Percentiles rank a stretch among this genome's conserved stretches.
Evolutionary conservation across 92 coral and sea anemone species (phyloP).

Genomic region (Porites divaricata): DNA sequence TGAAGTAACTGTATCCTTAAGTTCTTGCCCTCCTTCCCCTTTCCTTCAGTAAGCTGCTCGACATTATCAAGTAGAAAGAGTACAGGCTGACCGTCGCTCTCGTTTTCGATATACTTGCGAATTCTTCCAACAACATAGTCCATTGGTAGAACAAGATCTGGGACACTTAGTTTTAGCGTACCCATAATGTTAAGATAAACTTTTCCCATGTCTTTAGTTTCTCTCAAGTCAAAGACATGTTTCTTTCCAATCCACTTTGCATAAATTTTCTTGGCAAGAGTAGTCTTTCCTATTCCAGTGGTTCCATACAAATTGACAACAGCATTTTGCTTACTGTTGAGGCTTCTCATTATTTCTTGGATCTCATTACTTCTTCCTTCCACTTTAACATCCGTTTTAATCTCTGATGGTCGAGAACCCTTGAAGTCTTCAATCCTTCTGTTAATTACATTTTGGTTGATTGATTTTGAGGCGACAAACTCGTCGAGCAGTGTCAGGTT

Average conservation of each 20-base stretch:
- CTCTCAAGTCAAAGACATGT: slow-evolving; percentile 45
- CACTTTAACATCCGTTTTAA: slow-evolving; percentile 7
- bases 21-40: slow-evolving; percentile 24
- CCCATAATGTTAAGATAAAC: slow-evolving; percentile 32
- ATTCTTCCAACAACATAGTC: slow-evolving; percentile 25
- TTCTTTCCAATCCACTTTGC: slow-evolving; percentile 3
- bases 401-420: slow-evolving; percentile 6
- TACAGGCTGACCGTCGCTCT: slow-evolving; percentile 19
- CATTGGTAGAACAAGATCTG: background rate
- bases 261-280: slow-evolving; percentile 54
- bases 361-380: slow-evolving; percentile 62
- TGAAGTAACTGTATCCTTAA: slow-evolving; percentile 1
- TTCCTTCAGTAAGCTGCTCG: slow-evolving; percentile 41
- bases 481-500: too few relatives aligned
- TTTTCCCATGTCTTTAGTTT: slow-evolving; percentile 27
- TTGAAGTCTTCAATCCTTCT: slow-evolving; percentile 19
- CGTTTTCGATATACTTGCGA: background rate
- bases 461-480: slow-evolving; percentile 56
- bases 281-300: slow-evolving; percentile 79
- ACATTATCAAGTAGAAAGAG: slow-evolving; percentile 68
- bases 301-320: slow-evolving; percentile 68
- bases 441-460: slow-evolving; percentile 24
- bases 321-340: slow-evolving; percentile 8
- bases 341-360: slow-evolving; percentile 14
- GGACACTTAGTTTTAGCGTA: slow-evolving; percentile 5